phyloP scores from a whole-genome alignment of 2,797 vertebrate species.

The Spinus olivaceus region DNA sequence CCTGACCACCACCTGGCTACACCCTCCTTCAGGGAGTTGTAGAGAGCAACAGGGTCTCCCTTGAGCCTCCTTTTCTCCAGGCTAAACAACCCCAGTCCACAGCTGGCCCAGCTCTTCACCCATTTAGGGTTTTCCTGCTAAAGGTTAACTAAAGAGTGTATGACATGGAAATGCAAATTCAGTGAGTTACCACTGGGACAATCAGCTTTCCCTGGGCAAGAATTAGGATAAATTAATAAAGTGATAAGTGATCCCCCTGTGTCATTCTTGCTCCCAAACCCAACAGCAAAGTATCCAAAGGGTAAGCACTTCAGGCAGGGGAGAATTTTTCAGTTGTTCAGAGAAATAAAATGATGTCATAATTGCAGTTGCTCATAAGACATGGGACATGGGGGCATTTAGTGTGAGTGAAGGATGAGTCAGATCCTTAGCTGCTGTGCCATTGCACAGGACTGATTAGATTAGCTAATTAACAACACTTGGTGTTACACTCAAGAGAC shows the following conservation, averaged over 20 bases:
- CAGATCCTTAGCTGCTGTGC: background rate
- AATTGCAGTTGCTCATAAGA: background rate
- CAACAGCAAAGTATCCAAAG: background rate
- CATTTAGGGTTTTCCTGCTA: background rate
- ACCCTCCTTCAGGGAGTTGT: background rate
- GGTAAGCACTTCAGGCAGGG: background rate
- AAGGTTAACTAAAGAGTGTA: background rate
- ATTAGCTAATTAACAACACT: background rate
- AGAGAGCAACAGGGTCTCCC: background rate
- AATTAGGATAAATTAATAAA: background rate
- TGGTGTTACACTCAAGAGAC: background rate
- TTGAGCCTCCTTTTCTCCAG: background rate
- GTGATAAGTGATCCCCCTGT: background rate
- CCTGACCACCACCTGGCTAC: fast-evolving
- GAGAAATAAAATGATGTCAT: slow-evolving; percentile 23
- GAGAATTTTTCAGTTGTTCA: slow-evolving; percentile 12
- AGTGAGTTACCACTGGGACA: background rate
- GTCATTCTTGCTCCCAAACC: background rate
- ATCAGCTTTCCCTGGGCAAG: background rate
- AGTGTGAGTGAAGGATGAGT: background rate
- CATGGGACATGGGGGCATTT: background rate
- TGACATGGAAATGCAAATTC: background rate
- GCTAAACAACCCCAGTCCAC: background rate
- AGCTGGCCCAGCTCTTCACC: background rate
- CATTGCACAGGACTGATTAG: background rate